Conservation (phyloP, 2,113 vertebrate species). For the Pantherophis guttatus region DNA sequence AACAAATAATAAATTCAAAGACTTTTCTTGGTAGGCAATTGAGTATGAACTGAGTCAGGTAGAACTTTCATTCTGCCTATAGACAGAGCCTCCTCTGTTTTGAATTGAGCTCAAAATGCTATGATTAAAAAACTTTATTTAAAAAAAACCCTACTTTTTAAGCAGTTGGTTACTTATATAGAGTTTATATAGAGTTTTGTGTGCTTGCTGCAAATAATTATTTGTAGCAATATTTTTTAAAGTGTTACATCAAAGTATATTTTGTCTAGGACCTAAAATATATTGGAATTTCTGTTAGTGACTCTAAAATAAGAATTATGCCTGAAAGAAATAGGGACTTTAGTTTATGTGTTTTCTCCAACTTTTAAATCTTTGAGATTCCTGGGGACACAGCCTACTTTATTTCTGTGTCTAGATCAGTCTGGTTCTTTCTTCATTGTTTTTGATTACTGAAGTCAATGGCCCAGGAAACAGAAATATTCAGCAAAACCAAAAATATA, state of each 20-base stretch:
- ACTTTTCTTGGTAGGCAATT: background rate
- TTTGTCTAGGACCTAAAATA: background rate
- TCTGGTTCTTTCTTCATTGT: background rate
- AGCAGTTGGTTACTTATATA: no score
- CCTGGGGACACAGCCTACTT: background rate
- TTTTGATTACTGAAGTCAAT: background rate
- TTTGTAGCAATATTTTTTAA: background rate
- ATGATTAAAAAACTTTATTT: background rate
- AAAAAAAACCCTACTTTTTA: background rate
- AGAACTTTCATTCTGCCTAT: background rate
- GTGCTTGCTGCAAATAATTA: background rate
- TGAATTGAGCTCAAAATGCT: background rate
- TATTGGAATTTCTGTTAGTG: background rate
- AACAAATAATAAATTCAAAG: background rate
- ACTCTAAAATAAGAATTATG: background rate
- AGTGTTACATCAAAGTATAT: background rate
- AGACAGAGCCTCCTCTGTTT: background rate
- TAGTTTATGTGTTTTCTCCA: background rate
- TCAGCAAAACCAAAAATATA: background rate
- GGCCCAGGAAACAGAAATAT: background rate
- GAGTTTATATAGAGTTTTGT: background rate
- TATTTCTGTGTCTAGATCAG: background rate
- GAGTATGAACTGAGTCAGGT: background rate
- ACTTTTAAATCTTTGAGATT: background rate
- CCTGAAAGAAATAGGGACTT: background rate